Conservation (phyloP, 2,888 invertebrate genomes). For the Lysandra coridon region DNA sequence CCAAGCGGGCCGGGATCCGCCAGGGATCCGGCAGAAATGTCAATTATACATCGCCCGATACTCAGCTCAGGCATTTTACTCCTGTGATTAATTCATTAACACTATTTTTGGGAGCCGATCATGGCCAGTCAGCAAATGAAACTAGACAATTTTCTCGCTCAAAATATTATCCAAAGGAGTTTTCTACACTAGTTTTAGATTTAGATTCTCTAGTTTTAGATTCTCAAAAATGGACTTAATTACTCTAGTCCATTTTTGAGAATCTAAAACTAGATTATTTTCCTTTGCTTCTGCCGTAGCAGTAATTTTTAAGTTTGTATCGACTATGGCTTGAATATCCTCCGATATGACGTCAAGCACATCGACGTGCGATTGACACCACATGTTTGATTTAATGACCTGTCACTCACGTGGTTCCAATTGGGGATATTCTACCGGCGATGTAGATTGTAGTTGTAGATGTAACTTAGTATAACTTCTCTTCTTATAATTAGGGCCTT, state of each 20-base stretch:
- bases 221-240: neutral
- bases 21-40: slow-evolving; percentile 50
- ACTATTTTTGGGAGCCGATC: slow-evolving; percentile 10
- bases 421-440: neutral
- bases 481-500: too few species aligned
- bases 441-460: neutral
- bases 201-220: neutral
- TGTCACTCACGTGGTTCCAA: neutral
- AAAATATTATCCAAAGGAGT: neutral
- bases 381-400: slow-evolving; percentile 10
- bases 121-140: neutral
- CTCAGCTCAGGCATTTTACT: slow-evolving; percentile 39
- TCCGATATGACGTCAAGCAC: neutral
- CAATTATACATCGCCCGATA: slow-evolving; percentile 50
- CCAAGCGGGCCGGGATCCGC: slow-evolving; percentile 45
- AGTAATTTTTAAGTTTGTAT: neutral
- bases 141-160: neutral
- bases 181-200: neutral
- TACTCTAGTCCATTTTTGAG: too few species aligned
- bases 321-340: neutral
- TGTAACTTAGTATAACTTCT: neutral
- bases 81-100: slow-evolving; percentile 26
- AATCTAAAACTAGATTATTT: neutral
- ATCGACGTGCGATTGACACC: slow-evolving; percentile 10
- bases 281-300: neutral